Percentiles rank a stretch among this genome's conserved stretches.
Evolutionary conservation across 1,140 invertebrate species (phyloP).

Genomic region (Lasaia peninsularis): DNA sequence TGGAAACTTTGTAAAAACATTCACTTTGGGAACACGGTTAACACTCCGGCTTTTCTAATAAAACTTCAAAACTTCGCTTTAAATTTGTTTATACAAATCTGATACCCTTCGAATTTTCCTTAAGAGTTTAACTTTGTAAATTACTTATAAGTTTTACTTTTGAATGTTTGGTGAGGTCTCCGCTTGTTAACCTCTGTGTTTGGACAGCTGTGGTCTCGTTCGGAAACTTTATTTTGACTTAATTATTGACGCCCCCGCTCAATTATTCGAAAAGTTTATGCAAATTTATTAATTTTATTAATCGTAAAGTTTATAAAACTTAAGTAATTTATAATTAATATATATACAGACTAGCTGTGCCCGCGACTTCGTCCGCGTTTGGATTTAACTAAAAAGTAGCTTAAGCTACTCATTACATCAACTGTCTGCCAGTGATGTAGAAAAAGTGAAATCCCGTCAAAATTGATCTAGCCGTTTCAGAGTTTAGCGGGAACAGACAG

Average conservation of each 20-base stretch:
- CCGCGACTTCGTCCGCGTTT: no score
- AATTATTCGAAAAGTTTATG: not conserved
- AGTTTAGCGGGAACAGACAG: no score
- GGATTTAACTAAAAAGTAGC: no score
- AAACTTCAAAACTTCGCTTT: not conserved
- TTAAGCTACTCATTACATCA: no score
- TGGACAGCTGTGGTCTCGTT: constrained; percentile 1
- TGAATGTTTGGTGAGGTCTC: not conserved
- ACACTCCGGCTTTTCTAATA: not conserved
- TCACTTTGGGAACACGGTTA: not conserved
- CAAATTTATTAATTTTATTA: not conserved
- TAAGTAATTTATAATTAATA: no score
- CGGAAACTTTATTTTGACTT: not conserved
- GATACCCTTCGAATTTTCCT: not conserved
- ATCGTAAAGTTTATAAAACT: no score
- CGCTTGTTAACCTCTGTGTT: not conserved
- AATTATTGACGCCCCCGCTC: not conserved
- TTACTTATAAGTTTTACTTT: constrained; percentile 9
- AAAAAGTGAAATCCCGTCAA: no score
- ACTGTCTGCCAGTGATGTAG: no score
- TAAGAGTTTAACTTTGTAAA: not conserved
- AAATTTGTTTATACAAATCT: constrained; percentile 6
- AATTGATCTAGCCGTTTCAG: no score
- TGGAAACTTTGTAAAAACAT: not conserved
- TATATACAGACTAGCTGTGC: no score